phyloP scores from a whole-genome alignment of 2,888 invertebrate species.

The Lasius platythorax region DNA sequence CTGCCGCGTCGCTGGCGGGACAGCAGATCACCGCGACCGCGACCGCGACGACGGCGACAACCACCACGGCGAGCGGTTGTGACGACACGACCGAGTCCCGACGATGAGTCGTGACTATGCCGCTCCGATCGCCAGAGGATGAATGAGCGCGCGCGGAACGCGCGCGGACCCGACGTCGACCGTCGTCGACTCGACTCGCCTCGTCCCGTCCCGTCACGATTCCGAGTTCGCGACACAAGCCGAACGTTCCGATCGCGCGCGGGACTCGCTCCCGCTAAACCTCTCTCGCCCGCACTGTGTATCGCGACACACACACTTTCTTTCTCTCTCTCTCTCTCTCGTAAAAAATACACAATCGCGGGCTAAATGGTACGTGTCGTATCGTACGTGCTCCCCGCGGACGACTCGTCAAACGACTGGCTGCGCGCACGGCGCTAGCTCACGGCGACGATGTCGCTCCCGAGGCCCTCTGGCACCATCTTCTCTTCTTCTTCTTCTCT shows the following conservation, averaged over 20 bases:
- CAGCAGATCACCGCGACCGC: neutral
- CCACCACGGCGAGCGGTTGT: neutral
- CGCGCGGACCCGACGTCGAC: neutral
- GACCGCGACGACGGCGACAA: neutral
- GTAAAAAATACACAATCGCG: conserved; percentile 35
- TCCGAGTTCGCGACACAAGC: neutral
- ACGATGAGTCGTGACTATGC: neutral
- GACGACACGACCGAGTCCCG: neutral
- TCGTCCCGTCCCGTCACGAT: conserved; percentile 11
- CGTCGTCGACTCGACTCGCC: neutral
- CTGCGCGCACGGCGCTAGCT: conserved; percentile 84
- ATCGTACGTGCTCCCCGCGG: conserved; percentile 48
- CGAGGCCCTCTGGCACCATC: conserved; percentile 83
- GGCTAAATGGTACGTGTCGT: neutral
- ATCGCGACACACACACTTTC: too few relatives aligned
- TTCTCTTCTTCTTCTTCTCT: conserved; percentile 68
- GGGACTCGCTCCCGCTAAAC: neutral
- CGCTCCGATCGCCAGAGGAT: conserved; percentile 10
- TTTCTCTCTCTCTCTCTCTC: neutral
- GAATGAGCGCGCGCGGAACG: conserved; percentile 19
- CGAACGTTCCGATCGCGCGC: neutral
- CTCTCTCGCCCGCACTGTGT: neutral
- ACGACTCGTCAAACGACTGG: conserved; percentile 79
- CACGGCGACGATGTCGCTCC: conserved; percentile 82
- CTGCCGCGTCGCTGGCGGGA: conserved; percentile 45